Evolutionary conservation across 2,888 invertebrate genomes (phyloP).

Genomic region (Tachina lurida): DNA sequence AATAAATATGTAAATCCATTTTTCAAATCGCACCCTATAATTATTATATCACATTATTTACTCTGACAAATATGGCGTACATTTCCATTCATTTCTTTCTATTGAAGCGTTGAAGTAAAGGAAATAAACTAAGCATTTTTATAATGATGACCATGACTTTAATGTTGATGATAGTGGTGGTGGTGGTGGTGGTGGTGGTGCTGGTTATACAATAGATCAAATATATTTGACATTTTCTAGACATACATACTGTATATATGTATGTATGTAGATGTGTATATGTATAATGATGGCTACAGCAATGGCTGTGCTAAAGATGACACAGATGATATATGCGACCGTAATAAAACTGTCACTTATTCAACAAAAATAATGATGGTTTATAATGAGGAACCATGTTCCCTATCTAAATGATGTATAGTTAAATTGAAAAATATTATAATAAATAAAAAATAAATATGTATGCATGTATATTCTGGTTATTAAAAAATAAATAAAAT

Average conservation of each 20-base stretch:
- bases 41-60: constrained; percentile 49
- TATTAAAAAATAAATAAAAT: not conserved
- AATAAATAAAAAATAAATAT: constrained; percentile 17
- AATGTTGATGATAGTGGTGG: constrained; percentile 15
- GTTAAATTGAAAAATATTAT: constrained; percentile 40
- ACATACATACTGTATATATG: too few relatives aligned
- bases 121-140: constrained; percentile 31
- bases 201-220: constrained; percentile 66
- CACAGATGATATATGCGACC: constrained; percentile 58
- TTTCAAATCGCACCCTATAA: constrained; percentile 63
- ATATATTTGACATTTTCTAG: constrained; percentile 56
- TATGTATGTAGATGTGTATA: too few relatives aligned
- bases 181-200: constrained; percentile 43
- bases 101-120: constrained; percentile 2
- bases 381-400: constrained; percentile 38
- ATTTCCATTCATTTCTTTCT: constrained; percentile 13
- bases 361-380: constrained; percentile 55
- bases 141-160: constrained; percentile 49
- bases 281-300: constrained; percentile 25
- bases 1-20: constrained; percentile 7
- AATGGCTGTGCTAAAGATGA: constrained; percentile 32
- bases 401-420: constrained; percentile 58
- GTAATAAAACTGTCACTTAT: constrained; percentile 65
- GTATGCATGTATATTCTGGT: not conserved
- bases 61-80: constrained; percentile 62